These are phyloP conservation scores for Microhierax caerulescens DNA, from an alignment of 2,797 vertebrate species.

Conservation along the genomic window DNA sequence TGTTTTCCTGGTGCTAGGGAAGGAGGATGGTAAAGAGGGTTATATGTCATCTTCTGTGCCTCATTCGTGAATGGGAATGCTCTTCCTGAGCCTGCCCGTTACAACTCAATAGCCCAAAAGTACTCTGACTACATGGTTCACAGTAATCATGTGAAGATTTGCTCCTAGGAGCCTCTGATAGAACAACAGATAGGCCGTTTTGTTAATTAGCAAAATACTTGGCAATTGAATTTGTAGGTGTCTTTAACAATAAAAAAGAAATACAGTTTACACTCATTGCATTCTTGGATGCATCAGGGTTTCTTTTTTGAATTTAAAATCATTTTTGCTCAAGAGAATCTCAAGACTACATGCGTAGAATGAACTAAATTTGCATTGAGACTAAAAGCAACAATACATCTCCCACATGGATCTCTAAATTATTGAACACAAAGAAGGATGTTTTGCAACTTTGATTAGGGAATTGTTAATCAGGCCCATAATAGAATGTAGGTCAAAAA, in stretches of 20 bases:
- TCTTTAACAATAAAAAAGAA: not conserved
- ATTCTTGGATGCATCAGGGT: not conserved
- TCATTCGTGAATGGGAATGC: fast-evolving
- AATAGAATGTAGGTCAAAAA: slow-evolving; percentile 65
- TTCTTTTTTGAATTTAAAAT: not conserved
- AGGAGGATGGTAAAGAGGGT: not conserved
- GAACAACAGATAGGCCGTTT: not conserved
- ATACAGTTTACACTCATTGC: not conserved
- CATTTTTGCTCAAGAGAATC: slow-evolving; percentile 3
- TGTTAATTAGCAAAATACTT: not conserved
- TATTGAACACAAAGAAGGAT: slow-evolving; percentile 66
- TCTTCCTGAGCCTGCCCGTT: not conserved
- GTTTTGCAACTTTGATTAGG: slow-evolving; percentile 66
- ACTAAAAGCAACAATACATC: slow-evolving; percentile 24
- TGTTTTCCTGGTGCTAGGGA: not conserved
- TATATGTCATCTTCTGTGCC: not conserved
- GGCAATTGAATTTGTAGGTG: not conserved
- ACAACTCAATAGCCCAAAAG: not conserved
- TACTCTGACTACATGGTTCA: not conserved
- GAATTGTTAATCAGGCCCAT: slow-evolving; percentile 65
- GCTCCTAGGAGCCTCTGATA: not conserved
- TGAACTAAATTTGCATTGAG: slow-evolving; percentile 17
- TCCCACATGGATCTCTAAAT: slow-evolving; percentile 61
- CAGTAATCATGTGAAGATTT: not conserved
- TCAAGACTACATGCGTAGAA: not conserved